Conservation (phyloP, 2,113 vertebrate genomes). For the Eleginops maclovinus region DNA sequence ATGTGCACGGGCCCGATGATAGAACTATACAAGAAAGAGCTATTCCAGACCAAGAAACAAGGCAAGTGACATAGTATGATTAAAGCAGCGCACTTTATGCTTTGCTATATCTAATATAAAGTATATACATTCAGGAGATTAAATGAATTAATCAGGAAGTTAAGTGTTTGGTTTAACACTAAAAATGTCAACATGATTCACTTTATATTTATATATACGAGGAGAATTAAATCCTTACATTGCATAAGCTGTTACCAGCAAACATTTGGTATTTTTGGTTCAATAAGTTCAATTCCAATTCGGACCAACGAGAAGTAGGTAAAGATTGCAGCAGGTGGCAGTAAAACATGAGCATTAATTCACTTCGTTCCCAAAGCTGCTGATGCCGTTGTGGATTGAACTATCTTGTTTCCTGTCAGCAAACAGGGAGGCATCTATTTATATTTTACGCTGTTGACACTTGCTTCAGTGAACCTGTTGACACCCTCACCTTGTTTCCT, state of each 20-base stretch:
- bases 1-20: too few relatives aligned
- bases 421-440: neutral
- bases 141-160: too few relatives aligned
- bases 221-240: neutral
- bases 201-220: neutral
- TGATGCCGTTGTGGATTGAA: neutral
- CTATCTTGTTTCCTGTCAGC: neutral
- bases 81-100: too few relatives aligned
- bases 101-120: too few relatives aligned
- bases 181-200: neutral
- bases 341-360: neutral
- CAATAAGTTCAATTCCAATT: neutral
- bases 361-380: neutral
- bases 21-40: too few relatives aligned
- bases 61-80: too few relatives aligned
- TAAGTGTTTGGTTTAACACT: neutral
- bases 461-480: neutral
- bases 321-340: neutral
- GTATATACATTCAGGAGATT: too few relatives aligned
- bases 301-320: neutral
- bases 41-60: too few relatives aligned
- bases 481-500: slow-evolving; percentile 86
- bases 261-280: neutral
- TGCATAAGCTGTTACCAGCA: neutral
- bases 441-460: neutral